Conservation (phyloP, 2,113 vertebrate genomes). For the Anoplopoma fimbria region DNA sequence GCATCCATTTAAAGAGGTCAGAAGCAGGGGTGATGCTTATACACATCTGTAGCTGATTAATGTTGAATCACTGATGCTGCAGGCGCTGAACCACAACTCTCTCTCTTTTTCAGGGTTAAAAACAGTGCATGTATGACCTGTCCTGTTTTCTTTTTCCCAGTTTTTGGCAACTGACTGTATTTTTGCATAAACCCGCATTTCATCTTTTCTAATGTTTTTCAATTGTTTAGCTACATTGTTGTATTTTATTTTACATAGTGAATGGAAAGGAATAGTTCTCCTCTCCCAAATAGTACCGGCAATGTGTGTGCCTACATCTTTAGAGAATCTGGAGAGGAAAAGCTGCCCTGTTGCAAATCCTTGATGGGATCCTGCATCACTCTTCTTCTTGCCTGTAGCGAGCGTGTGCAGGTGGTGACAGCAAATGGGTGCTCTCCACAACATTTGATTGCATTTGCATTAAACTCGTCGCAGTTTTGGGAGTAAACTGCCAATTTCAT, state of each 20-base stretch:
- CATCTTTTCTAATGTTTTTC: not conserved
- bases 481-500: constrained; percentile 52
- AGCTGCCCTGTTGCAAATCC: constrained; percentile 1
- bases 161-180: not conserved
- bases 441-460: constrained; percentile 47
- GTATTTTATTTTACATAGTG: not conserved
- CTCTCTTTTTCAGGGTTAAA: not conserved
- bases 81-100: not conserved
- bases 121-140: not conserved
- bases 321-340: not conserved
- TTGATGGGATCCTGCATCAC: constrained; percentile 1
- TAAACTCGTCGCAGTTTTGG: constrained; percentile 1
- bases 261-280: not conserved
- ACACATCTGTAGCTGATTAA: constrained; percentile 3
- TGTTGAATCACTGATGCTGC: not conserved
- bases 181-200: not conserved
- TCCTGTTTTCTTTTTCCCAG: not conserved
- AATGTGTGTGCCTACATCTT: not conserved
- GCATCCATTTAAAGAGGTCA: not conserved
- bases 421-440: constrained; percentile 15
- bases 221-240: not conserved
- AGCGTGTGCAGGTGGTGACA: constrained; percentile 3
- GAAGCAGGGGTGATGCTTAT: not conserved
- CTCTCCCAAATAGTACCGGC: not conserved
- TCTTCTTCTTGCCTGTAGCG: not conserved